These are phyloP conservation scores for Lepisosteus osseus DNA, from an alignment of 2,113 vertebrate genomes.

Conservation along the genomic window DNA sequence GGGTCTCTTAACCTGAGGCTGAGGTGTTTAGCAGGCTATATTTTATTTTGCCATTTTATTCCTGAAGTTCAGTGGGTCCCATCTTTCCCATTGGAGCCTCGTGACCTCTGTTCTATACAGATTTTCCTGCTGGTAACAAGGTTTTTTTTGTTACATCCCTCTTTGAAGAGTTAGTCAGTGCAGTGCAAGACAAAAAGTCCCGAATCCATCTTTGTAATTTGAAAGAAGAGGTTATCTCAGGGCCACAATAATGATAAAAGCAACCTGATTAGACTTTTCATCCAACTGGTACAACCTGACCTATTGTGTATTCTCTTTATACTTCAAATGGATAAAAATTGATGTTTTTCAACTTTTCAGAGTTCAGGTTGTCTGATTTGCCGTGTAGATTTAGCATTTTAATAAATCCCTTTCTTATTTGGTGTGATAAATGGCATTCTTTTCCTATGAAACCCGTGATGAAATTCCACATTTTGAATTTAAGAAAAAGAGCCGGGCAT, in stretches of 20 bases:
- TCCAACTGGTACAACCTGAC: too few relatives aligned
- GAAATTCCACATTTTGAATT: constrained; percentile 15
- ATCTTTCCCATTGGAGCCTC: not conserved
- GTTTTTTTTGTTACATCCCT: not conserved
- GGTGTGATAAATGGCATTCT: not conserved
- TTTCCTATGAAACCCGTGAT: constrained; percentile 11
- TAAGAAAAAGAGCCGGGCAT: not conserved
- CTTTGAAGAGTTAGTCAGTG: not conserved
- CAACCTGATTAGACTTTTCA: not conserved
- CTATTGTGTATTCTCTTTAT: not conserved
- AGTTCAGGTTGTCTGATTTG: not conserved
- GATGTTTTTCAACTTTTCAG: not conserved
- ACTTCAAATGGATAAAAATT: not conserved
- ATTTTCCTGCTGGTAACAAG: constrained; percentile 10
- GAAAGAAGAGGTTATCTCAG: not conserved
- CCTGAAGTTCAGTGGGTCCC: constrained; percentile 18
- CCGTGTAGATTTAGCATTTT: not conserved
- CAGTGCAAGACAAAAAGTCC: not conserved
- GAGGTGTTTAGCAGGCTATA: constrained; percentile 13
- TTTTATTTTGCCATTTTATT: constrained; percentile 12
- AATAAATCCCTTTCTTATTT: not conserved
- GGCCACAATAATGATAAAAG: constrained; percentile 1
- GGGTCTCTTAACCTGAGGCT: constrained; percentile 16
- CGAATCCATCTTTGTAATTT: not conserved
- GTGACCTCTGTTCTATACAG: constrained; percentile 14